Base-by-base conservation (phyloP, 2,888 invertebrate species). In the Shargacucullia verbasci region DNA sequence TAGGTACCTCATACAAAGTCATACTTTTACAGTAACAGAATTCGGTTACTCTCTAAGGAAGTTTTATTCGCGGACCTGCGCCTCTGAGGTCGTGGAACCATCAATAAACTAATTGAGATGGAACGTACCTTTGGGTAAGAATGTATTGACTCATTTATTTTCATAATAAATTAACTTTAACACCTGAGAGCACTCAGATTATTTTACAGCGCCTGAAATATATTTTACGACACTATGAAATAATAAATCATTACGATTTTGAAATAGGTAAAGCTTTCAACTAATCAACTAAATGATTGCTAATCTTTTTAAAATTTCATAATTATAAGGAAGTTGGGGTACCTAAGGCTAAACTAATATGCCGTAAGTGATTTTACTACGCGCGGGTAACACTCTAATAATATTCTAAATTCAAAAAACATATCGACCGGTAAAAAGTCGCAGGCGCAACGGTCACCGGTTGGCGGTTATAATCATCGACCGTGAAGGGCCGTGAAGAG, bases 401-500 rank as follows among this genome's bases (percentile, higher is more conserved):
- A 57, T 59, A 70, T 64, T 67, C 68, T 49, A 67, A 69, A 72
- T 76, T 69, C 65, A 75, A 70, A 77, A n/a, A 70, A 76, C 75
- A 75, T 76, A 78, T 70, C 61, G 72, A 69, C 73, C 75, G 62
- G 77, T 78, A 79, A 77, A 79, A 80, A 74, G 69, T 71, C 48
- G 54, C 62, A 59, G 58, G 79, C 70, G 74, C 86, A 88, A 87
- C 91, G 87, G 90, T 86, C 85, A 79, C 63, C 76, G 37, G 78
- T 78, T 78, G 86, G 82, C 92, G 89, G 92, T 91, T 92, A 83
- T 63, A 81, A 61, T 68, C 90, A 90, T 73, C 63, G 58, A 88
- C 81, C 92, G 92, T 92, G 90, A 92, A 91, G 81, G 58, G 88
- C 81, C 92, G 92, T 91, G 90, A 92, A 91, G 81, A 78, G 76